Evolutionary conservation across 53 echinoderm and acorn worm genomes (phyloP).

Genomic region (Crossaster papposus): DNA sequence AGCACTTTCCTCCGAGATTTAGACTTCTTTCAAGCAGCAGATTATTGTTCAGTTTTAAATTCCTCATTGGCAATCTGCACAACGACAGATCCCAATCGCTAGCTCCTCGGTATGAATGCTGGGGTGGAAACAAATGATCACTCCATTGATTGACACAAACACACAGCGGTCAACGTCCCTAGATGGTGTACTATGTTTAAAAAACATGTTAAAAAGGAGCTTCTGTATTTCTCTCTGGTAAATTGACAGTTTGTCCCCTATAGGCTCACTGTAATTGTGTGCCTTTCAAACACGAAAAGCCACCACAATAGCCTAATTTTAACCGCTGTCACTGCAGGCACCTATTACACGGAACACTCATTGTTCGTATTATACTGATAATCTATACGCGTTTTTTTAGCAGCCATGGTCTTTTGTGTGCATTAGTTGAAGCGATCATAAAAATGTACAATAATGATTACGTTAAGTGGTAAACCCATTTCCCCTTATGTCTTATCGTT

Average conservation of each 20-base stretch:
- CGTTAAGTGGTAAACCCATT: no score
- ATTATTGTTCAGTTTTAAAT: not conserved
- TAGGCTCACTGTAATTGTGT: not conserved
- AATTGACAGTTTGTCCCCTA: not conserved
- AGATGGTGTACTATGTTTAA: not conserved
- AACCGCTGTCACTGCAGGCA: no score
- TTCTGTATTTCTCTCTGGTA: not conserved
- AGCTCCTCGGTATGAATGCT: not conserved
- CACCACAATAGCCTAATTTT: no score
- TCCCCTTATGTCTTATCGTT: no score
- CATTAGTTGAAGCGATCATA: no score
- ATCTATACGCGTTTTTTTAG: no score
- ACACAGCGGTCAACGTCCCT: not conserved
- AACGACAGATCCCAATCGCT: not conserved
- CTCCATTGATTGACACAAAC: not conserved
- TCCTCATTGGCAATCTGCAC: not conserved
- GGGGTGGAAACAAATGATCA: not conserved
- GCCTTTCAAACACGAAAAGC: not conserved
- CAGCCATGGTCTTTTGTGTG: no score
- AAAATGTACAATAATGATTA: no score
- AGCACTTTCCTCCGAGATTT: not conserved
- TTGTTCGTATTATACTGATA: no score
- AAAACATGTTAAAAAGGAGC: not conserved
- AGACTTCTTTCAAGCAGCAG: constrained; percentile 18
- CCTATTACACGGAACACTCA: no score